Percentiles rank a stretch among this genome's conserved stretches.
phyloP scores from a whole-genome alignment of 2,113 vertebrate species.

The Cromileptes altivelis region DNA sequence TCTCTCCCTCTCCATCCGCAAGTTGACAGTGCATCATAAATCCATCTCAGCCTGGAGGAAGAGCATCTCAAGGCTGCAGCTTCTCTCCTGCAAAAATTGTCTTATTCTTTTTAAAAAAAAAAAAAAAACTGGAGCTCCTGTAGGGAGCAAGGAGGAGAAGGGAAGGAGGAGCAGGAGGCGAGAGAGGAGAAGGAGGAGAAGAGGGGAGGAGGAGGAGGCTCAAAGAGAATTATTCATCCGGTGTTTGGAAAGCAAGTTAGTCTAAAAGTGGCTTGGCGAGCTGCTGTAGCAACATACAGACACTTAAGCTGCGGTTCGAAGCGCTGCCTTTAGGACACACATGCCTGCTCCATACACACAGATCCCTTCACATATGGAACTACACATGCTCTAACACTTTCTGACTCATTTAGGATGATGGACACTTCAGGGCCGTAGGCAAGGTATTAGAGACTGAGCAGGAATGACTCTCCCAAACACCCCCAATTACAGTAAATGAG shows the following conservation, averaged over 20 bases:
- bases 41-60: constrained; percentile 78
- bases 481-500: constrained; percentile 10
- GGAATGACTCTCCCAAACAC: not conserved
- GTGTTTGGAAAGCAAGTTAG: constrained; percentile 85
- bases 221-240: constrained; percentile 90
- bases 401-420: constrained; percentile 14
- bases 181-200: not conserved
- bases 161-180: constrained; percentile 2
- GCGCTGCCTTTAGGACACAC: constrained; percentile 3
- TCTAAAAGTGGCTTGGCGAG: constrained; percentile 73
- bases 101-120: constrained; percentile 53
- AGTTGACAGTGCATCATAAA: constrained; percentile 78
- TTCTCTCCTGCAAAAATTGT: constrained; percentile 52
- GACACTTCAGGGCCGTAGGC: constrained; percentile 1
- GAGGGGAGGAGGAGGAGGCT: constrained; percentile 64
- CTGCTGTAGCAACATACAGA: constrained; percentile 57
- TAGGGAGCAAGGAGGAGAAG: constrained; percentile 1
- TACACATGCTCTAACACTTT: not conserved
- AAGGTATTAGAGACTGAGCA: not conserved
- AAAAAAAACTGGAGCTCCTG: constrained; percentile 34
- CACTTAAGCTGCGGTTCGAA: not conserved
- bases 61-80: constrained; percentile 70
- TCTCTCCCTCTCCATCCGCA: constrained; percentile 36
- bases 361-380: not conserved
- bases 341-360: not conserved